A percentile compares a stretch with the other conserved stretches of the same genome.
These are phyloP conservation scores for Branchipolynoe longqiensis DNA, from an alignment of 2,888 invertebrate species.

Conservation along the genomic window DNA sequence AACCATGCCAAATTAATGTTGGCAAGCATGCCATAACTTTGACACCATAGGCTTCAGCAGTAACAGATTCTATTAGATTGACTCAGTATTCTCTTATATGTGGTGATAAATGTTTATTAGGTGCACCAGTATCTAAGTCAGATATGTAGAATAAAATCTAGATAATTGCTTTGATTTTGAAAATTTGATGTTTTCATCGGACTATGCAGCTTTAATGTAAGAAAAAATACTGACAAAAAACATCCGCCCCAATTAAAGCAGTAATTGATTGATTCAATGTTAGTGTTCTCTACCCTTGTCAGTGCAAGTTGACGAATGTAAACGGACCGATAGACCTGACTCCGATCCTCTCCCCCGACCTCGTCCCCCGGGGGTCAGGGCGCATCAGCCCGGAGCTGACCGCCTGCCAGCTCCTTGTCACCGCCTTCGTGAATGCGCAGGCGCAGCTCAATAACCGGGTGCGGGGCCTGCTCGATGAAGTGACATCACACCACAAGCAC, in stretches of 20 bases:
- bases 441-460: conserved; percentile 62
- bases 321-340: conserved; percentile 55
- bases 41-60: too few relatives aligned
- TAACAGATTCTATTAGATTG: too few relatives aligned
- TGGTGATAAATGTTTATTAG: too few relatives aligned
- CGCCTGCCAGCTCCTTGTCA: conserved; percentile 77
- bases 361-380: conserved; percentile 74
- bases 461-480: conserved; percentile 64
- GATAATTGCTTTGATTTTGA: too few relatives aligned
- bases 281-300: not conserved
- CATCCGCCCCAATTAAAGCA: not conserved
- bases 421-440: conserved; percentile 77
- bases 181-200: too few relatives aligned
- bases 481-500: conserved; percentile 78
- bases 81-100: too few relatives aligned
- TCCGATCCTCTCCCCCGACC: conserved; percentile 75
- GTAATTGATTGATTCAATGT: not conserved
- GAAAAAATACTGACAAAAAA: not conserved
- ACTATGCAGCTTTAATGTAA: too few relatives aligned
- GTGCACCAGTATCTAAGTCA: too few relatives aligned
- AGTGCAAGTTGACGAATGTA: conserved; percentile 1
- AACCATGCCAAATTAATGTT: too few relatives aligned
- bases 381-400: conserved; percentile 77
- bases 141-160: too few relatives aligned
- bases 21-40: too few relatives aligned